Percentiles rank a stretch among this genome's conserved stretches.
Conservation (phyloP, 1,140 invertebrate species). For the Eumeta japonica region DNA sequence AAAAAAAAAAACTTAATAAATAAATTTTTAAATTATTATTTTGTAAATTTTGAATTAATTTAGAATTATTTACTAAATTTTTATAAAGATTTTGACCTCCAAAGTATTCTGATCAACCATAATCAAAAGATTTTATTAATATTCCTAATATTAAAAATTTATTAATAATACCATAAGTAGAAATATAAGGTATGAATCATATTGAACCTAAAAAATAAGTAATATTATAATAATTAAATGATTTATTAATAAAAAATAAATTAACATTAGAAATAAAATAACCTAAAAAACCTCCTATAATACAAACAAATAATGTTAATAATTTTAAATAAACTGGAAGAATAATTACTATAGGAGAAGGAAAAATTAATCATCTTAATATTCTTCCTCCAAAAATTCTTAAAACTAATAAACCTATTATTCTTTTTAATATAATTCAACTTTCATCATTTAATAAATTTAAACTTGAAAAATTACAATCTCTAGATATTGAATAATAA, state of each 20-base stretch:
- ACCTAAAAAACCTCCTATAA: conserved; percentile 23
- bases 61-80: conserved; percentile 9
- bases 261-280: conserved; percentile 25
- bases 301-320: conserved; percentile 32
- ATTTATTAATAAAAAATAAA: conserved; percentile 20
- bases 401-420: conserved; percentile 44
- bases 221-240: conserved; percentile 26
- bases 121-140: conserved; percentile 29
- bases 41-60: conserved; percentile 14
- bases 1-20: conserved; percentile 35
- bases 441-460: conserved; percentile 33
- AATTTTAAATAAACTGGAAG: conserved; percentile 33
- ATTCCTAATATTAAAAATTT: conserved; percentile 11
- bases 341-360: conserved; percentile 39
- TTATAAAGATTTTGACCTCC: conserved; percentile 23
- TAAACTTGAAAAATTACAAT: conserved; percentile 33
- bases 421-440: conserved; percentile 34
- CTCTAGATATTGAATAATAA: conserved; percentile 42
- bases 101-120: conserved; percentile 37
- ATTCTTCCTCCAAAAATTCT: conserved; percentile 37
- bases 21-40: conserved; percentile 35
- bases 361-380: conserved; percentile 41
- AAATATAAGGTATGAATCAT: conserved; percentile 34
- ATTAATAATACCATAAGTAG: conserved; percentile 12
- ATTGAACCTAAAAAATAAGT: conserved; percentile 22